phyloP scores from a whole-genome alignment of 2,797 vertebrate species.

The Hydrolagus colliei region DNA sequence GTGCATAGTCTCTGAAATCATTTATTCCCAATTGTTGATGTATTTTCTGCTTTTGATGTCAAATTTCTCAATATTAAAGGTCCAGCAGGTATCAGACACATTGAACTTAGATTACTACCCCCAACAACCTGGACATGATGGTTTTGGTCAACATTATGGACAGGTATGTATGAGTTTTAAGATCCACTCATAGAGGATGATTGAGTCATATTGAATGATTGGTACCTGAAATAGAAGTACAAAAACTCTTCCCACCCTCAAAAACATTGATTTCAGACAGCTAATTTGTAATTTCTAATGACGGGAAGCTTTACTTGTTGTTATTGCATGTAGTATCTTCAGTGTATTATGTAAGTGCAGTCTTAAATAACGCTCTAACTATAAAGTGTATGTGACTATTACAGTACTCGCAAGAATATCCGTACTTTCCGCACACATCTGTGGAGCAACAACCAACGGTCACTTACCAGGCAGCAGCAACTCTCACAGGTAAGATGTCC shows the following conservation, averaged over 20 bases:
- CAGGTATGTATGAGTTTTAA: background rate
- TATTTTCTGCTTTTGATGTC: background rate
- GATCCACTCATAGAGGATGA: too few species aligned
- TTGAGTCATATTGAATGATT: background rate
- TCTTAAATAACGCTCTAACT: conserved; percentile 30
- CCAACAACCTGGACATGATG: background rate
- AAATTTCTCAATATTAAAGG: background rate
- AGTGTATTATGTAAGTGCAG: conserved; percentile 26
- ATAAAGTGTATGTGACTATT: conserved; percentile 21
- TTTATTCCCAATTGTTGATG: too few species aligned
- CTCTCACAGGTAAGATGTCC: conserved; percentile 30
- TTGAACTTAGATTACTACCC: conserved; percentile 20
- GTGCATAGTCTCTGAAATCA: too few species aligned
- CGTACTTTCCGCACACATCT: conserved; percentile 25
- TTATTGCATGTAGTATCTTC: background rate
- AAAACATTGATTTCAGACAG: background rate
- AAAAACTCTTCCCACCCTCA: background rate
- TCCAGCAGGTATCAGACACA: conserved; percentile 15
- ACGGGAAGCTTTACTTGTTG: background rate
- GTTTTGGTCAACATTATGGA: background rate
- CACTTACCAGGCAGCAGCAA: conserved; percentile 29
- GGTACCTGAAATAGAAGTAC: background rate
- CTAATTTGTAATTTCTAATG: background rate
- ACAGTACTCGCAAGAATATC: conserved; percentile 31
- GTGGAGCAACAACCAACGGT: conserved; percentile 28